A percentile compares a stretch with the other conserved stretches of the same genome.
Evolutionary conservation across 2,113 vertebrate genomes (phyloP).

Genomic region (Peromyscus maniculatus): DNA sequence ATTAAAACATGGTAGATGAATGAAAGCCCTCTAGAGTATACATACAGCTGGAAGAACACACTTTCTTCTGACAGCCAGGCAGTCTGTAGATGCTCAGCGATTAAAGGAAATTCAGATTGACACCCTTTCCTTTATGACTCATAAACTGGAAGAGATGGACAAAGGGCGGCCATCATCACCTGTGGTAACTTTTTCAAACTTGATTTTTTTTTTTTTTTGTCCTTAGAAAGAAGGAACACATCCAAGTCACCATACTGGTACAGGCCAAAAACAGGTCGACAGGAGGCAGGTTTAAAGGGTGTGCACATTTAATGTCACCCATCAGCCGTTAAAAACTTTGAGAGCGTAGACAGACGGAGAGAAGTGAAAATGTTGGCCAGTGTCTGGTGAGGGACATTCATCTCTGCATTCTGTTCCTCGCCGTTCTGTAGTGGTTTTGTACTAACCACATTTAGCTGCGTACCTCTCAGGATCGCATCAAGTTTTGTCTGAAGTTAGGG

Average conservation of each 20-base stretch:
- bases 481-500: background rate
- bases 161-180: background rate
- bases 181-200: background rate
- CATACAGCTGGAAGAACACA: conserved; percentile 79
- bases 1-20: conserved; percentile 84
- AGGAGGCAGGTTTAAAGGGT: background rate
- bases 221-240: background rate
- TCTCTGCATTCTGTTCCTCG: background rate
- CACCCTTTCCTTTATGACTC: conserved; percentile 41
- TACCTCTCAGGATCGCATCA: background rate
- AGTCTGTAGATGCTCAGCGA: conserved; percentile 74
- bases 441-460: too few relatives aligned
- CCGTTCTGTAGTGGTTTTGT: background rate
- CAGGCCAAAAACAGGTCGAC: background rate
- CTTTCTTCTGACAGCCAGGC: conserved; percentile 72
- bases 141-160: background rate
- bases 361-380: background rate
- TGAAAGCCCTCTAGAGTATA: background rate
- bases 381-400: background rate
- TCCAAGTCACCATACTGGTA: background rate
- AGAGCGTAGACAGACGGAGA: background rate
- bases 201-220: background rate
- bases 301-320: background rate
- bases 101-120: conserved; percentile 72
- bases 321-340: background rate